These are phyloP conservation scores for Drosophila robusta DNA, from an alignment of 2,888 invertebrate species.

Conservation along the genomic window DNA sequence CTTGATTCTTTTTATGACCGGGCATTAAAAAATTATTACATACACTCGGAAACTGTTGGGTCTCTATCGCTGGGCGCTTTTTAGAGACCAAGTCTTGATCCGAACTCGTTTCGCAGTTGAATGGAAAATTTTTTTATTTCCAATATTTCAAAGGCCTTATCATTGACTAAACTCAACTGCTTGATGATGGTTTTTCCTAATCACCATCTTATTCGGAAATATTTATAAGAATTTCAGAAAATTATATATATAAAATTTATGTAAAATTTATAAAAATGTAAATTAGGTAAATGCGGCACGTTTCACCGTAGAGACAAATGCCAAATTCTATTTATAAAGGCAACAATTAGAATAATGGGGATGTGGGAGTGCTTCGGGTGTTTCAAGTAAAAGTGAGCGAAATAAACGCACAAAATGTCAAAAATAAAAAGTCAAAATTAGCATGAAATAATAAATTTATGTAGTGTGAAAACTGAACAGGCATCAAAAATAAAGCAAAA, in stretches of 20 bases:
- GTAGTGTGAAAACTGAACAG: constrained; percentile 19
- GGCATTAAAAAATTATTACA: constrained; percentile 48
- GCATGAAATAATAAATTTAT: constrained; percentile 57
- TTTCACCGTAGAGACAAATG: constrained; percentile 48
- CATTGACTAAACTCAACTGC: no score
- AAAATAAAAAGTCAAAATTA: constrained; percentile 46
- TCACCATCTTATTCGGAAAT: background rate
- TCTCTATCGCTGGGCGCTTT: constrained; percentile 2
- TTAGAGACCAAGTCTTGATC: constrained; percentile 3
- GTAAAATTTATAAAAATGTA: constrained; percentile 31
- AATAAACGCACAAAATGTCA: constrained; percentile 30
- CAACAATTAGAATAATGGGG: constrained; percentile 55
- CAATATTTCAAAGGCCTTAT: no score
- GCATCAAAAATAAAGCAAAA: constrained; percentile 3
- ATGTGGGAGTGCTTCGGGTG: constrained; percentile 8
- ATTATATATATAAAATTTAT: background rate
- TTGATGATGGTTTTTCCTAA: background rate
- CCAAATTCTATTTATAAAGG: constrained; percentile 43
- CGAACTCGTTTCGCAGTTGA: constrained; percentile 38
- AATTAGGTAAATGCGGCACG: constrained; percentile 56
- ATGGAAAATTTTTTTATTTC: constrained; percentile 41
- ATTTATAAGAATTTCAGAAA: no score
- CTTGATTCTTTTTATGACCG: constrained; percentile 30
- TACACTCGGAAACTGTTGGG: constrained; percentile 21
- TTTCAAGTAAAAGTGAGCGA: constrained; percentile 22